These are phyloP conservation scores for Parazoanthus darwini DNA, from an alignment of 92 coral and sea anemone genomes.

Conservation along the genomic window DNA sequence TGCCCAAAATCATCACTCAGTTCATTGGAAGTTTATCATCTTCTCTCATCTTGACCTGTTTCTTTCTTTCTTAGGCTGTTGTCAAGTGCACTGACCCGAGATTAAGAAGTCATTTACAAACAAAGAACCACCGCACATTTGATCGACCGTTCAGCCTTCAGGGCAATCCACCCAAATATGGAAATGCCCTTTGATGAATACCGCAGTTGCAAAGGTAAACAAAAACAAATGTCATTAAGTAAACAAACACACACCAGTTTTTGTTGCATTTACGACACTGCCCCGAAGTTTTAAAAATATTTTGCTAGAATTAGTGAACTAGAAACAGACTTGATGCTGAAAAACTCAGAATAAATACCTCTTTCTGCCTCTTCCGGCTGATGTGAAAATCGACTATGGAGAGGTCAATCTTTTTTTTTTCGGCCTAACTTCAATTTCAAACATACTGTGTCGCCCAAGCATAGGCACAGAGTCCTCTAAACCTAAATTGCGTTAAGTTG, in stretches of 20 bases:
- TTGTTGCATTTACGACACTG: too few species aligned
- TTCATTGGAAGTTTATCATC: conserved; percentile 29
- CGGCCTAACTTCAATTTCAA: too few species aligned
- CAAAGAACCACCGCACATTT: conserved; percentile 12
- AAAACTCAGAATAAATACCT: too few species aligned
- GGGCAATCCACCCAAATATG: conserved; percentile 20
- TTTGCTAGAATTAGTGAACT: too few species aligned
- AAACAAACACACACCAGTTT: background rate
- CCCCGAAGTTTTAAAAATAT: too few species aligned
- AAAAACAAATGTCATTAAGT: background rate
- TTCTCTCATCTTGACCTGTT: conserved; percentile 42
- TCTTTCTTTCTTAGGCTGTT: conserved; percentile 43
- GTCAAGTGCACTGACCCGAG: conserved; percentile 46
- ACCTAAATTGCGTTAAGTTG: too few species aligned
- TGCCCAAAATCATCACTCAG: conserved; percentile 17
- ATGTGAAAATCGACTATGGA: too few species aligned
- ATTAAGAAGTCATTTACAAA: conserved; percentile 44
- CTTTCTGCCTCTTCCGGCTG: too few species aligned
- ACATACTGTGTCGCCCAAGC: too few species aligned
- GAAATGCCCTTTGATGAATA: background rate
- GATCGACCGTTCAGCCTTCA: background rate
- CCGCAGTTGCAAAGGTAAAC: conserved; percentile 14
- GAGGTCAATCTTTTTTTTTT: too few species aligned
- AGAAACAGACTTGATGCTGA: too few species aligned
- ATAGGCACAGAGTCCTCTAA: too few species aligned